Percentiles rank a stretch among this genome's conserved stretches.
These are phyloP conservation scores for Dendroctonus valens DNA, from an alignment of 1,140 invertebrate species.

Conservation along the genomic window DNA sequence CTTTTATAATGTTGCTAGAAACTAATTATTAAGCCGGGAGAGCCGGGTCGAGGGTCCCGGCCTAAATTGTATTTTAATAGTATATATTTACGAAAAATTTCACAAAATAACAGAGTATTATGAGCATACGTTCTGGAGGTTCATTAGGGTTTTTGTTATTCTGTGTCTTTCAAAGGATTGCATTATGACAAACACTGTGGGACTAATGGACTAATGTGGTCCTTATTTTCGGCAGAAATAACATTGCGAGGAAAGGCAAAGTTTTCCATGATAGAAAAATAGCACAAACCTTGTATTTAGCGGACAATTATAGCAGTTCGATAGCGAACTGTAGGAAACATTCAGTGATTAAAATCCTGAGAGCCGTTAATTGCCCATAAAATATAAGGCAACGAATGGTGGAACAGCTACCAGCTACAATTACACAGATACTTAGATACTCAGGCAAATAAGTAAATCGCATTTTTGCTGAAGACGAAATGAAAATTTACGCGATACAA, in stretches of 20 bases:
- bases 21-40: slow-evolving; percentile 15
- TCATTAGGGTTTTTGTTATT: no score
- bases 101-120: slow-evolving; percentile 5
- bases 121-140: no score
- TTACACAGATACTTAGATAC: slow-evolving; percentile 27
- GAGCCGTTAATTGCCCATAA: slow-evolving; percentile 17
- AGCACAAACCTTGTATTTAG: no score
- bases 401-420: slow-evolving; percentile 23
- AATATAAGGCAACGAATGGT: slow-evolving; percentile 6
- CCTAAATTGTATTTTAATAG: slow-evolving; percentile 24
- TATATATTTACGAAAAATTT: slow-evolving; percentile 20
- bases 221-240: no score
- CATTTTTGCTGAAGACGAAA: slow-evolving; percentile 21
- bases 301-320: no score
- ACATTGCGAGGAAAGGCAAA: no score
- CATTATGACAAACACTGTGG: no score
- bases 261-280: no score
- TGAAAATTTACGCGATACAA: slow-evolving; percentile 34
- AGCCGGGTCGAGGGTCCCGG: slow-evolving; percentile 4
- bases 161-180: no score
- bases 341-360: slow-evolving; percentile 8
- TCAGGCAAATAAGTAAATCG: slow-evolving; percentile 19
- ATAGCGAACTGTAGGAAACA: no score
- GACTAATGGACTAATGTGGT: no score
- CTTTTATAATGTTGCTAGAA: slow-evolving; percentile 18